phyloP scores from a whole-genome alignment of 2,797 vertebrate genomes.

The Schizothorax lantsangensis region DNA sequence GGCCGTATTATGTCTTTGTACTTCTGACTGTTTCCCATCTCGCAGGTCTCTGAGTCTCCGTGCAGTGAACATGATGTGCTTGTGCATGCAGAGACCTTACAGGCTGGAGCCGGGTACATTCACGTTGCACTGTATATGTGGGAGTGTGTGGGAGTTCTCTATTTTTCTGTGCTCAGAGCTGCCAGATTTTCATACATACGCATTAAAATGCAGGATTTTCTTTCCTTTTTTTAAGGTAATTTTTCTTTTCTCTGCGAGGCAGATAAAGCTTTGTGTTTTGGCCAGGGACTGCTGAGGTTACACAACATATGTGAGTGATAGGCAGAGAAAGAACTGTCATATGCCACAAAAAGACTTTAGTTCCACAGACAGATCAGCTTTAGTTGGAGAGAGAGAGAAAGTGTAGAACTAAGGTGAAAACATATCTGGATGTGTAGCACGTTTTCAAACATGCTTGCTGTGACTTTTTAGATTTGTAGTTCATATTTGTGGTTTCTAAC shows the following conservation, averaged over 20 bases:
- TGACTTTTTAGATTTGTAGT: neutral
- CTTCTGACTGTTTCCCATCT: conserved; percentile 55
- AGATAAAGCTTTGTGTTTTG: conserved; percentile 47
- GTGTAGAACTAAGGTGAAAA: conserved; percentile 10
- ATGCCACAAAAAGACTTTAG: conserved; percentile 33
- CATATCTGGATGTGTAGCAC: neutral
- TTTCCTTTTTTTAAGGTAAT: conserved; percentile 58
- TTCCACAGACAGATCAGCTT: conserved; percentile 33
- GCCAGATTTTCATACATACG: conserved; percentile 59
- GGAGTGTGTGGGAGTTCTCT: conserved; percentile 78
- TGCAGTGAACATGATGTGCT: conserved; percentile 64
- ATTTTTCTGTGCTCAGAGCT: conserved; percentile 66
- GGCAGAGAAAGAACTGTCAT: conserved; percentile 40
- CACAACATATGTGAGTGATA: conserved; percentile 52
- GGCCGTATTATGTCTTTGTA: conserved; percentile 52
- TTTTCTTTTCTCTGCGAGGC: conserved; percentile 56
- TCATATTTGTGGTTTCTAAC: neutral
- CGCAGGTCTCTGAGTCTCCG: conserved; percentile 49
- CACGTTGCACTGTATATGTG: conserved; percentile 65
- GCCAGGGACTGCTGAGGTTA: conserved; percentile 54
- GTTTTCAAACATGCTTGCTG: neutral
- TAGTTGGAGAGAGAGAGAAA: conserved; percentile 33
- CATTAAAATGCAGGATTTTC: conserved; percentile 55
- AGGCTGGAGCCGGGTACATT: conserved; percentile 74
- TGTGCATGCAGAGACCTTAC: conserved; percentile 69